These are phyloP conservation scores for Girardia tigrina DNA, from an alignment of 2,888 invertebrate genomes.

Conservation along the genomic window DNA sequence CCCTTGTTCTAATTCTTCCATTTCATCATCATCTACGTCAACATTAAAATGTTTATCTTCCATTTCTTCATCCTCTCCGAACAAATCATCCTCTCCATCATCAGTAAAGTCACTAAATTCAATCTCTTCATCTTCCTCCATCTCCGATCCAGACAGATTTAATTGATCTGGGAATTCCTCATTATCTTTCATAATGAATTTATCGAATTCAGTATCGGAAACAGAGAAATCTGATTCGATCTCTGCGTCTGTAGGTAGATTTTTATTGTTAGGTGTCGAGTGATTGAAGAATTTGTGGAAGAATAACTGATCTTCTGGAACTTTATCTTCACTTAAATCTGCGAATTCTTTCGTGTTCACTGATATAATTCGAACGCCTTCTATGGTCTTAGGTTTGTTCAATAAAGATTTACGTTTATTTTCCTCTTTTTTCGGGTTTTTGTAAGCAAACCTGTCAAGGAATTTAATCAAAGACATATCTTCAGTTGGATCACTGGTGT, in stretches of 20 bases:
- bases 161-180: not conserved
- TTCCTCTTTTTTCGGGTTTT: conserved; percentile 27
- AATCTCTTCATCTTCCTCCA: not conserved
- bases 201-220: conserved; percentile 26
- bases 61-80: not conserved
- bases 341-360: not conserved
- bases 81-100: conserved; percentile 21
- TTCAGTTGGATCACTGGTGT: not conserved
- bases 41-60: not conserved
- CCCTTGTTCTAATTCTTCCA: not conserved
- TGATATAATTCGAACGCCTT: not conserved
- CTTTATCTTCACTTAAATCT: not conserved
- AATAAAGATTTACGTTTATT: not conserved
- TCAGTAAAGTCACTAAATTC: conserved; percentile 16
- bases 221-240: conserved; percentile 11
- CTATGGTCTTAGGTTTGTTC: not conserved
- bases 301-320: not conserved
- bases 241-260: not conserved
- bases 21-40: no score
- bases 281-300: conserved; percentile 4
- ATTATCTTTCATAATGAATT: not conserved
- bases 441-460: conserved; percentile 24
- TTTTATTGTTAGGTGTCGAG: not conserved
- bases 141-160: not conserved
- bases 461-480: conserved; percentile 29